A percentile compares a stretch with the other conserved stretches of the same genome.
Conservation (phyloP, 1,140 invertebrate species). For the Armadillidium nasatum region DNA sequence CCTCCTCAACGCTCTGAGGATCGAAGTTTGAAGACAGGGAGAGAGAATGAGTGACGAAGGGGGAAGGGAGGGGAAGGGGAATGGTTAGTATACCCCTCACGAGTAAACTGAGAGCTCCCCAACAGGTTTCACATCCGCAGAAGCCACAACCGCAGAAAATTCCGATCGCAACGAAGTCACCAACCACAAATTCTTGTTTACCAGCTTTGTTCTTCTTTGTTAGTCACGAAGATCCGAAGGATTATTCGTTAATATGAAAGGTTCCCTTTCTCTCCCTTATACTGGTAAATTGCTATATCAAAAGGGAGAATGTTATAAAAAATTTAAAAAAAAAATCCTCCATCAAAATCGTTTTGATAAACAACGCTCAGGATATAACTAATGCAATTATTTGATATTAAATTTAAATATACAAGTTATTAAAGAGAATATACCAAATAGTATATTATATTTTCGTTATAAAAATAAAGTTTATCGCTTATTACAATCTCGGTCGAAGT, state of each 20-base stretch:
- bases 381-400: no score
- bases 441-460: no score
- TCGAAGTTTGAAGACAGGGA: background rate
- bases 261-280: background rate
- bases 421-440: no score
- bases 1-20: background rate
- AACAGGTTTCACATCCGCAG: constrained; percentile 6
- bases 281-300: no score
- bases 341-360: no score
- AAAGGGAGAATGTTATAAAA: no score
- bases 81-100: background rate
- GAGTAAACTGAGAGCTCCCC: constrained; percentile 4
- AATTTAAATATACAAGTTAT: no score
- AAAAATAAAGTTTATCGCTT: no score
- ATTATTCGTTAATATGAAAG: background rate
- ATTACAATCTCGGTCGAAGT: no score
- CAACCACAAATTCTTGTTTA: background rate
- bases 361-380: no score
- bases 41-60: background rate
- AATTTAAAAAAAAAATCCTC: no score
- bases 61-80: background rate
- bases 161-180: background rate
- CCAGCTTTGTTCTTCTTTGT: background rate
- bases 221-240: background rate
- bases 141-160: background rate